These are phyloP conservation scores for Darevskia mixta DNA, from an alignment of 2,797 vertebrate species.

Conservation along the genomic window DNA sequence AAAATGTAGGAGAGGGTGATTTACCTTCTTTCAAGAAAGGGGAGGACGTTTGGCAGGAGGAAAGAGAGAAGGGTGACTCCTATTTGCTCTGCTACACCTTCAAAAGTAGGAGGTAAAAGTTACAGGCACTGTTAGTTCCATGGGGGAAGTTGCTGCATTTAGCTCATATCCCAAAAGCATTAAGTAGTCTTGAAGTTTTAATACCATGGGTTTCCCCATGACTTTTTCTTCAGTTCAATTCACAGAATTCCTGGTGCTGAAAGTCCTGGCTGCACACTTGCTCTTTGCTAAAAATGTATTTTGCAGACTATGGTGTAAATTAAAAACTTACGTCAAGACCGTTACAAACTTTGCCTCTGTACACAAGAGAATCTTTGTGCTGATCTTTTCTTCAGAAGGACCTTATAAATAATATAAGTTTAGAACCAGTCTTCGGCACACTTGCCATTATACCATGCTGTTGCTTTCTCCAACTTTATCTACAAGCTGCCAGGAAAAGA, in stretches of 20 bases:
- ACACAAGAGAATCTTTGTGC: slow-evolving; percentile 79
- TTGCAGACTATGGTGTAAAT: slow-evolving; percentile 75
- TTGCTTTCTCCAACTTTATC: slow-evolving; percentile 96
- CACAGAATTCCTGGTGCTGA: slow-evolving; percentile 64
- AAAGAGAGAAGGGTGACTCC: slow-evolving; percentile 54
- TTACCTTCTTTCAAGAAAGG: slow-evolving; percentile 24
- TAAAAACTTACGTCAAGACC: slow-evolving; percentile 77
- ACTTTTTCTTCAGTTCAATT: slow-evolving; percentile 69
- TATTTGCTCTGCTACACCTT: slow-evolving; percentile 65
- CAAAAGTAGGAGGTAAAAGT: slow-evolving; percentile 70
- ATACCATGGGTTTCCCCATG: slow-evolving; percentile 45
- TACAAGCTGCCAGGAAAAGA: slow-evolving; percentile 85
- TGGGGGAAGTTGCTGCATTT: slow-evolving; percentile 51
- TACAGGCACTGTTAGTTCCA: slow-evolving; percentile 70
- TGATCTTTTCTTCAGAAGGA: slow-evolving; percentile 81
- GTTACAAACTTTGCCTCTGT: slow-evolving; percentile 78
- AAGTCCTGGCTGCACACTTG: slow-evolving; percentile 70
- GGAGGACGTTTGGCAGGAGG: slow-evolving; percentile 43
- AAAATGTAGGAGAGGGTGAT: not conserved
- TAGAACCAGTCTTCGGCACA: slow-evolving; percentile 78
- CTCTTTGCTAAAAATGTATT: slow-evolving; percentile 71
- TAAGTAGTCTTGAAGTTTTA: slow-evolving; percentile 65
- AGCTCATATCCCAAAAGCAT: slow-evolving; percentile 55
- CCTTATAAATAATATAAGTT: slow-evolving; percentile 84
- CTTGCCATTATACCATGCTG: slow-evolving; percentile 94